Base-by-base conservation (phyloP, 2,113 vertebrate species). In the Panthera tigris region DNA sequence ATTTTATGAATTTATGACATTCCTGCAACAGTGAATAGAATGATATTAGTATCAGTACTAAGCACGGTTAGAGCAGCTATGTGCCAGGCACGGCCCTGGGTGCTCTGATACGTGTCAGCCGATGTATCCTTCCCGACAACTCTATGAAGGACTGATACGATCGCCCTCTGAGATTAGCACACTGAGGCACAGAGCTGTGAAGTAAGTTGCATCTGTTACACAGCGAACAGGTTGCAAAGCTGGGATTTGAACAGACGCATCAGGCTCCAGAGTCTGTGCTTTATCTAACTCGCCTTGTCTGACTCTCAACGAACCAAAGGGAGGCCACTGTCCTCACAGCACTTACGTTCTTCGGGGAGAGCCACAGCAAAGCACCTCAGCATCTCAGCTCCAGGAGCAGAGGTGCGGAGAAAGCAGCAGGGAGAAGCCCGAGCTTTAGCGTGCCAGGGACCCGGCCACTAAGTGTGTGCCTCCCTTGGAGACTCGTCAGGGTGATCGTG, bases 41-140 rank as follows among this genome's bases (percentile, higher is more conserved):
- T 15, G 71, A 82, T n/a, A 33, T n/a, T 68, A 25, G 10, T 8
- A 19, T 13, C 7, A 39, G 50, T 0, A 31, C 15, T 29, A 45
- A 45, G 48, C 50, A 52, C 5, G 5, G 61, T 36, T 5, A 45
- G 93, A 82, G 52, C 15, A 45, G 9, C 68, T 65, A 5, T 2
- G 23, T 12, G 66, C 61, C 48, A 45, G 73, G 21, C 27, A 29
- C 13, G 12, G 41, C 57, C 41, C 74, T 9, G 16, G 48, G 61
- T 31, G 31, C 66, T 45, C 23, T 45, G 2, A 11, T 2, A 5
- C 5, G 13, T 1, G 31, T 4, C 36, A 78, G 39, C 1, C 0
- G 15, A 61, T 18, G 11, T 5, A 16, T 23, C 14, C n/a, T 39
- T 78, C 55, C 52, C 16, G 21, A 29, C 2, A 29, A 13, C 45